Conservation (phyloP, 2,888 invertebrate genomes). For the Pomacea canaliculata region DNA sequence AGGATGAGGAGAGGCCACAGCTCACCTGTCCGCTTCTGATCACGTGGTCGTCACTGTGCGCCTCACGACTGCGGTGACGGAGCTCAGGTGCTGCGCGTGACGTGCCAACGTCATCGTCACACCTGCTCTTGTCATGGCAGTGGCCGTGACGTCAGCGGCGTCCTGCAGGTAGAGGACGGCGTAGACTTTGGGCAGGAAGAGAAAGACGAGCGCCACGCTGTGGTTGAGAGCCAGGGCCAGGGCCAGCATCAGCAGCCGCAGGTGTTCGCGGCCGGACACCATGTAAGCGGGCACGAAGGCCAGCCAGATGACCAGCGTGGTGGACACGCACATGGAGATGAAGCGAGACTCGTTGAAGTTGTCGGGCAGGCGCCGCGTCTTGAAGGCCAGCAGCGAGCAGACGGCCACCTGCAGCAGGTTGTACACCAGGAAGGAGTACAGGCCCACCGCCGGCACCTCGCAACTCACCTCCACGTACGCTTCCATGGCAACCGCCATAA, state of each 20-base stretch:
- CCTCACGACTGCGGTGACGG: no score
- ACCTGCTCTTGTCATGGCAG: no score
- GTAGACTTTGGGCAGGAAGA: constrained; percentile 45
- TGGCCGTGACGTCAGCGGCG: not conserved
- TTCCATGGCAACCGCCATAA: constrained; percentile 41
- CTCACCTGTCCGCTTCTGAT: no score
- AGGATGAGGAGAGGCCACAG: no score
- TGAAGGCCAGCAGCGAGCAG: constrained; percentile 57
- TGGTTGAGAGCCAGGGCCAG: constrained; percentile 43
- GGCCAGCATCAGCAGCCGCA: constrained; percentile 35
- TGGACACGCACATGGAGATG: constrained; percentile 58
- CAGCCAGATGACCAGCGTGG: constrained; percentile 55
- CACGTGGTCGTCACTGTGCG: no score
- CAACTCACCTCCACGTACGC: constrained; percentile 53
- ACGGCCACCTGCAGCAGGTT: constrained; percentile 53
- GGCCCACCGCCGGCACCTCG: constrained; percentile 39
- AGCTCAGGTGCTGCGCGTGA: no score
- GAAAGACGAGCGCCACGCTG: constrained; percentile 39
- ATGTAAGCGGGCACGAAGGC: constrained; percentile 58
- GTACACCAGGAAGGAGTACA: constrained; percentile 49
- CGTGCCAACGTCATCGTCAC: no score
- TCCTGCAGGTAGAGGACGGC: constrained; percentile 33
- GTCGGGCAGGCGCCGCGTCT: constrained; percentile 59
- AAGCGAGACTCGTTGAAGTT: constrained; percentile 63
- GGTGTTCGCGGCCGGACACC: constrained; percentile 40